phyloP scores from a whole-genome alignment of 2,888 invertebrate species.

The Patella depressa region DNA sequence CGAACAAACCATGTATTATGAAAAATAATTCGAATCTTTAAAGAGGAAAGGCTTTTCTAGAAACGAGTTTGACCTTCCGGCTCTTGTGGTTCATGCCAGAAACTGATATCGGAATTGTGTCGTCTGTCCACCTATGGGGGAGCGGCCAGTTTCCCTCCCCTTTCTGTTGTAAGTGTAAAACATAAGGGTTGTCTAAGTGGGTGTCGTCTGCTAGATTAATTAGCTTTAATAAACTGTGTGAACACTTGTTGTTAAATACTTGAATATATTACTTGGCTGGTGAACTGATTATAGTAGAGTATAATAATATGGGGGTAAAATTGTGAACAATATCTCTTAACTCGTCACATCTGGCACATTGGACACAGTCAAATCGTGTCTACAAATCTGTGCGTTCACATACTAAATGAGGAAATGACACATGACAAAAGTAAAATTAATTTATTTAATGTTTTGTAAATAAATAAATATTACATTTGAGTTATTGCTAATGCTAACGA shows the following conservation, averaged over 20 bases:
- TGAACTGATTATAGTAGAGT: background rate
- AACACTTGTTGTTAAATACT: background rate
- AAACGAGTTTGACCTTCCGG: conserved; percentile 4
- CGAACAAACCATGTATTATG: background rate
- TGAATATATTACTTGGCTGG: background rate
- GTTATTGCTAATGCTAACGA: too few relatives aligned
- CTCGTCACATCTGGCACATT: background rate
- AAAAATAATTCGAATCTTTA: conserved; percentile 1
- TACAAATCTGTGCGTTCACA: too few relatives aligned
- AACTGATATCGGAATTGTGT: background rate
- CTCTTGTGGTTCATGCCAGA: background rate
- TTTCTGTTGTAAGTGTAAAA: background rate
- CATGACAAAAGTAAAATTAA: too few relatives aligned
- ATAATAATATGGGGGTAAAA: background rate
- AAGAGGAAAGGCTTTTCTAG: background rate
- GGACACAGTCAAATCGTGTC: too few relatives aligned
- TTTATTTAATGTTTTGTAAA: too few relatives aligned
- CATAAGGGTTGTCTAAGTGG: background rate
- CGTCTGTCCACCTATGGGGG: background rate
- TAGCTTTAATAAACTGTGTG: background rate
- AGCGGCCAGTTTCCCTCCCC: background rate
- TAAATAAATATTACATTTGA: too few relatives aligned
- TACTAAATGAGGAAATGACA: too few relatives aligned
- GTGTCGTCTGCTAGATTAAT: conserved; percentile 4
- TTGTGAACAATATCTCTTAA: background rate